Evolutionary conservation across 2,113 vertebrate genomes (phyloP).

Genomic region (Ciconia maguari): DNA sequence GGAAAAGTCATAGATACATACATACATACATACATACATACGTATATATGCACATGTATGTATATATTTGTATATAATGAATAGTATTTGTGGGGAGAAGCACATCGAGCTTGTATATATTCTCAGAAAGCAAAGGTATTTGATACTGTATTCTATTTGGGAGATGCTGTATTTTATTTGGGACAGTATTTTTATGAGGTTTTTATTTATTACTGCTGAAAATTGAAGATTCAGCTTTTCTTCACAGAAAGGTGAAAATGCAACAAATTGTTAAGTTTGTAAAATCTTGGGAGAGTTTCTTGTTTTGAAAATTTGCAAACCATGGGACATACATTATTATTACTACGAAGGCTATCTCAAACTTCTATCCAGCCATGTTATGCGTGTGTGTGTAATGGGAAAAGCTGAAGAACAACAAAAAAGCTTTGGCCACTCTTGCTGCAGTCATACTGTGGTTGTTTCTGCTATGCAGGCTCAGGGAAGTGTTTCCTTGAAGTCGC

Average conservation of each 20-base stretch:
- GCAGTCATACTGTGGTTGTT: neutral
- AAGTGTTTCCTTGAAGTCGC: neutral
- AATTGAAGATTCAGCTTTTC: neutral
- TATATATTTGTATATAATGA: too few species aligned
- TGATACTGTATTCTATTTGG: neutral
- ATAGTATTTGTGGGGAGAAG: neutral
- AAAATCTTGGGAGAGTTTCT: neutral
- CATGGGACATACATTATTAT: neutral
- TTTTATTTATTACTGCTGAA: neutral
- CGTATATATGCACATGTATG: accelerated
- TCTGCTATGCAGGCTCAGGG: neutral
- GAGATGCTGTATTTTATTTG: neutral
- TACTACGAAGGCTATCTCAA: neutral
- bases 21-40: too few species aligned
- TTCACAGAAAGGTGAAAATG: neutral
- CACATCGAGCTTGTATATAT: neutral
- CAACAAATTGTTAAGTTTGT: neutral
- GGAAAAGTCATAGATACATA: neutral
- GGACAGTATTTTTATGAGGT: neutral
- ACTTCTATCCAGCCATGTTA: neutral
- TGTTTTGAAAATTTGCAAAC: neutral
- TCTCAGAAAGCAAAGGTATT: neutral
- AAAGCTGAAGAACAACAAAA: neutral
- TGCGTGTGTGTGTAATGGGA: neutral
- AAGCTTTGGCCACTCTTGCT: neutral